Percentiles rank a stretch among this genome's conserved stretches.
Evolutionary conservation across 2,113 vertebrate species (phyloP).

Genomic region (Neolamprologus fasciatus): DNA sequence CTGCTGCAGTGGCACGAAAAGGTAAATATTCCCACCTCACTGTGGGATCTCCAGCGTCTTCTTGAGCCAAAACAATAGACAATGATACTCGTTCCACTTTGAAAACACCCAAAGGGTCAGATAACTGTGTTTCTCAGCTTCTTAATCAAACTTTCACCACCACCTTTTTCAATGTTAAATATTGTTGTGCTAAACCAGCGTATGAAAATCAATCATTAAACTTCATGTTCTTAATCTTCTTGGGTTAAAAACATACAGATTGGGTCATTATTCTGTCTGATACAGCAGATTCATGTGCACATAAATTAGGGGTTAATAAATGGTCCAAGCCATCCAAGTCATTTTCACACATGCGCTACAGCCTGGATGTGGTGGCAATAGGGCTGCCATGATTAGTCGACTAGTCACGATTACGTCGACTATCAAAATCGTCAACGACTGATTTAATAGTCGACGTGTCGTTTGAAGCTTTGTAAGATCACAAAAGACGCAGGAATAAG

Average conservation of each 20-base stretch:
- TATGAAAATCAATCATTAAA: neutral
- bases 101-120: neutral
- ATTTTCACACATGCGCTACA: neutral
- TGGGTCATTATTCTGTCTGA: neutral
- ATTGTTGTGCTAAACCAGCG: neutral
- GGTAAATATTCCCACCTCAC: slow-evolving; percentile 57
- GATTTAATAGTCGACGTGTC: accelerated
- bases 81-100: neutral
- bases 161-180: neutral
- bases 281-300: neutral
- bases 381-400: accelerated
- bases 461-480: no score
- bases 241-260: neutral
- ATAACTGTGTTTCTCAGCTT: neutral
- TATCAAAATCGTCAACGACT: accelerated
- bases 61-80: neutral
- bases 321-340: neutral
- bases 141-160: neutral
- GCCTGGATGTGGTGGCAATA: neutral
- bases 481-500: no score
- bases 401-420: no score
- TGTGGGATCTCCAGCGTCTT: neutral
- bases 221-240: neutral
- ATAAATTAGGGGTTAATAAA: neutral
- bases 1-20: slow-evolving; percentile 98